Base-by-base conservation (phyloP, 2,888 invertebrate species). In the Mycogona germanica region DNA sequence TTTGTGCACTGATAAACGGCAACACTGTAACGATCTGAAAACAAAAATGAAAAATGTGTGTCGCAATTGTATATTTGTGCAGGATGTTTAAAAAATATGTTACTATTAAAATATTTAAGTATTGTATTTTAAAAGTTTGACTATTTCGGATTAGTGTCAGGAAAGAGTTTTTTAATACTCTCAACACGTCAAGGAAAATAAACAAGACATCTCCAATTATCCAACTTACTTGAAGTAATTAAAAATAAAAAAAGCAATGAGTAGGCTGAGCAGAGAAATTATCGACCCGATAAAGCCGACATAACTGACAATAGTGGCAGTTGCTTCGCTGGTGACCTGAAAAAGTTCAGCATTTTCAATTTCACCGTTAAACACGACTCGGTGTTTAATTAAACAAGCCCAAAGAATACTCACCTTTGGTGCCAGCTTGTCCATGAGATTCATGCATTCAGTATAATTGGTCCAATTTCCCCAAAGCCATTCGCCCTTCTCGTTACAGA, bases 11-110 rank as follows among this genome's bases (percentile, higher is more conserved):
- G 67, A 63, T 7, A 71, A 66, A 7, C 72, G 62, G 41, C 65
- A 66, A 59, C 71, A 72, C 51, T 70, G 68, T 7, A 73, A 61
- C 5, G 70, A 66, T 57, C 73, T 73, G 64, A 26, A 64, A 46
- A 29, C 2, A 47, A 30, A 29, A 21, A 32, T 9, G n/a, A 32
- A n/a, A 32, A 12, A 32, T n/a, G 35, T 12, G 35, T 32, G n/a
- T 32, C n/a, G n/a, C n/a, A 12, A 42, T 42, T n/a, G n/a, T n/a
- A n/a, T n/a, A n/a, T n/a, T n/a, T n/a, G n/a, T n/a, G n/a, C n/a
- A n/a, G n/a, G n/a, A n/a, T n/a, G n/a, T n/a, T n/a, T n/a, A n/a
- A n/a, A n/a, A n/a, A n/a, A n/a, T n/a, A n/a, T 17, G 42, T 42
- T 19, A 42, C 9, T 42, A 19, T 42, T 19, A n/a, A 42, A n/a